Evolutionary conservation across 2,888 invertebrate genomes (phyloP), one percentile per base, ranked within the genome.

Genomic region (Polyploca ridens): DNA sequence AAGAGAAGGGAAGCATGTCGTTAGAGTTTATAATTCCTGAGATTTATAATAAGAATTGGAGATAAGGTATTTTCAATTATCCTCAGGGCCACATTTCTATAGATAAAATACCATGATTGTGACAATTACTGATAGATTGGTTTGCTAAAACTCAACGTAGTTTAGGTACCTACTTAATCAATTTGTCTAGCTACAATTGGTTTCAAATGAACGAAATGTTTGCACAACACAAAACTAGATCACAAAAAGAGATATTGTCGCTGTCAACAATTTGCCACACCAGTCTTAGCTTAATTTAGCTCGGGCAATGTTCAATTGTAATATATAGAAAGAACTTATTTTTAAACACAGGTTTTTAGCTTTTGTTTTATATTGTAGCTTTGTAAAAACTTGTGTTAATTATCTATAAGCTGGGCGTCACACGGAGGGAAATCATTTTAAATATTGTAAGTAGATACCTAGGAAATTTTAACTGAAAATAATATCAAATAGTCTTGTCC

Each of bases 271-370:
- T 54, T 54, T 54, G 54, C 54, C 54, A 54, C 8, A 19, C 54
- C n/a, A 54, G n/a, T 14, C 44, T 66, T 65, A 66, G 41, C 54
- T 46, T 46, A 58, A 54, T 54, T 54, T 54, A 19, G 13, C 3
- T 19, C 54, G 54, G 10, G 16, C n/a, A 10, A 54, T 19, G 7
- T 54, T 46, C 6, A 46, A 46, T 46, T n/a, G n/a, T n/a, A n/a
- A n/a, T 46, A 46, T n/a, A 19, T 54, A 19, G 54, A 10, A 16
- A 54, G 7, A 5, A 5, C 38, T 13, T 41, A n/a, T 41, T 41
- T 41, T 41, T 41, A 3, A 13, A 41, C 41, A 41, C 41, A 41
- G 13, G 3, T 3, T 13, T 38, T 38, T 38, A 10, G 7, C 8
- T 7, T 41, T 41, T 13, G 3, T 13, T 41, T 41, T 7, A 4